Percentiles rank a stretch among this genome's conserved stretches.
Conservation (phyloP, 2,113 vertebrate species). For the Spilogale gracilis region DNA sequence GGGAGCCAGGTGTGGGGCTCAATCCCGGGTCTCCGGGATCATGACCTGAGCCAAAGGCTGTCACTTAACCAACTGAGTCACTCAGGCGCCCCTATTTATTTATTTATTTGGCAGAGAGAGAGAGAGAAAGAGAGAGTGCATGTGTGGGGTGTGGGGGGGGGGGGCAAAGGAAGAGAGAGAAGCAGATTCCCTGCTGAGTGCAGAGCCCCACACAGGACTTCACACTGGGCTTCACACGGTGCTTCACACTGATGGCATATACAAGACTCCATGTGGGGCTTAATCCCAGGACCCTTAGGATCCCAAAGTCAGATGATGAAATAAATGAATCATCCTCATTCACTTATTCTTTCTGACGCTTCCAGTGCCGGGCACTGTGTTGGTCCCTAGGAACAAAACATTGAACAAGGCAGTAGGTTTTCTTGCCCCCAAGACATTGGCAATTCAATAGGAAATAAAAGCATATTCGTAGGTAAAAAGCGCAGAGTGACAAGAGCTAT, state of each 20-base stretch:
- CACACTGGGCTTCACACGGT: too few relatives aligned
- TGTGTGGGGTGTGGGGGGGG: background rate
- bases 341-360: background rate
- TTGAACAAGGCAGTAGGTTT: background rate
- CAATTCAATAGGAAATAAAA: slow-evolving; percentile 9
- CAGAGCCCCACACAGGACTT: background rate
- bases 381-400: background rate
- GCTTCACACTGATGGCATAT: too few relatives aligned
- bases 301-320: background rate
- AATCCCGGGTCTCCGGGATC: too few relatives aligned
- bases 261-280: too few relatives aligned
- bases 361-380: background rate
- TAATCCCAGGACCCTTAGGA: background rate
- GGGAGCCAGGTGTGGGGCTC: too few relatives aligned
- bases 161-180: background rate
- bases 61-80: too few relatives aligned
- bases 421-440: background rate
- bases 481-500: background rate
- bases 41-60: too few relatives aligned
- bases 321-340: background rate
- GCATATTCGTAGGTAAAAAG: background rate
- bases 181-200: background rate
- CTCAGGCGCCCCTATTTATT: background rate
- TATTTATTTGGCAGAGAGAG: background rate
- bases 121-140: background rate